Conservation (phyloP, 2,113 vertebrate genomes). For the Tinamus guttatus region DNA sequence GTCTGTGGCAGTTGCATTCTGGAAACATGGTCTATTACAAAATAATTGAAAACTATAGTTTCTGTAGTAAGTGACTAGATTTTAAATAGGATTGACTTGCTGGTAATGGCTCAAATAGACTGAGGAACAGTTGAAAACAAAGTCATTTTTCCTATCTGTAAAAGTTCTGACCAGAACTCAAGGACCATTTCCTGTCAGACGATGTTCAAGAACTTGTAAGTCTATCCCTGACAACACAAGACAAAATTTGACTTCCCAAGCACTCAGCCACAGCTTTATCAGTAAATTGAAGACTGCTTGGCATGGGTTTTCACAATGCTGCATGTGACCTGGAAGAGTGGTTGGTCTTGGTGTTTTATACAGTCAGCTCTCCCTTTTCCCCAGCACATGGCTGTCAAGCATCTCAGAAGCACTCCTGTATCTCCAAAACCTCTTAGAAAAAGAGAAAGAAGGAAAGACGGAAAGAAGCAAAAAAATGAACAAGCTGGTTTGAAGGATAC, state of each 20-base stretch:
- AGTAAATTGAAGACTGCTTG: background rate
- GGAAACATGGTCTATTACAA: background rate
- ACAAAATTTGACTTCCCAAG: slow-evolving; percentile 9
- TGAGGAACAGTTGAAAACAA: background rate
- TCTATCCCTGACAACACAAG: background rate
- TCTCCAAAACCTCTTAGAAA: background rate
- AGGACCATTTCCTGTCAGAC: slow-evolving; percentile 2
- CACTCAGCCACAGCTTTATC: background rate
- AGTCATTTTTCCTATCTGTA: background rate
- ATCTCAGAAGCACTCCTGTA: background rate
- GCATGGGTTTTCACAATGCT: background rate
- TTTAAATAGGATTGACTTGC: background rate
- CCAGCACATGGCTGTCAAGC: background rate
- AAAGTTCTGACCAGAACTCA: background rate
- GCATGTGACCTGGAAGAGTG: background rate
- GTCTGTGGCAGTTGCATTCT: slow-evolving; percentile 12
- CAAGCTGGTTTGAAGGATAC: background rate
- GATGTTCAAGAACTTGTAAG: slow-evolving; percentile 23
- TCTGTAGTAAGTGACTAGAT: background rate
- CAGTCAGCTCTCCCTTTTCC: background rate
- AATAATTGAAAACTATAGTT: slow-evolving; percentile 5
- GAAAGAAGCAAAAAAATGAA: background rate
- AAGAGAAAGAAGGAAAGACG: background rate
- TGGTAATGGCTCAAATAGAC: background rate
- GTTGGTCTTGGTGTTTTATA: background rate